These are phyloP conservation scores for Copsychus sechellarum DNA, from an alignment of 2,113 vertebrate genomes.

Conservation along the genomic window DNA sequence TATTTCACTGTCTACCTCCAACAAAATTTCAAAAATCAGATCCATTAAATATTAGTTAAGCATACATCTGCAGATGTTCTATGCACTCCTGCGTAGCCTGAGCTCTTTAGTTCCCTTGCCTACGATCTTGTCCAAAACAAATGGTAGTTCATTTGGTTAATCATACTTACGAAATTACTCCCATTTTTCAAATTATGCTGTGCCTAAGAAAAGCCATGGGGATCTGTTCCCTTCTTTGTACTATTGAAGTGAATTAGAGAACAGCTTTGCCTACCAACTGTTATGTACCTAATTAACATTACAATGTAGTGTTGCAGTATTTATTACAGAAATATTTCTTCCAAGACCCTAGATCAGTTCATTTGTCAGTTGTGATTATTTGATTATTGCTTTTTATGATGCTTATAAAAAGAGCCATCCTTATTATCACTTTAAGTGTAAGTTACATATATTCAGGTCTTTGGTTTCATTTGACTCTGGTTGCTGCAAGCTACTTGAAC, in stretches of 20 bases:
- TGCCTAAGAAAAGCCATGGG: background rate
- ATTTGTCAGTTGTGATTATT: background rate
- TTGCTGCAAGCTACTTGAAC: background rate
- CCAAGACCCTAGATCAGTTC: background rate
- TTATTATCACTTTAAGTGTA: background rate
- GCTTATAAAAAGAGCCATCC: background rate
- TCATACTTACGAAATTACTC: background rate
- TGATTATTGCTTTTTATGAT: background rate
- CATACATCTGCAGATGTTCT: background rate
- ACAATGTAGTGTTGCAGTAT: background rate
- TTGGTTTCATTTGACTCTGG: background rate
- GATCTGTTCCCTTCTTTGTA: background rate
- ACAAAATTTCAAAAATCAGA: background rate
- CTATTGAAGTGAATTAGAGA: background rate
- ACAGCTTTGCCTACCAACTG: background rate
- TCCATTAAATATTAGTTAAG: background rate
- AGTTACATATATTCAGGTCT: fast-evolving
- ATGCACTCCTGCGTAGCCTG: background rate
- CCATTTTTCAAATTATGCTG: background rate
- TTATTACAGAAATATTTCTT: background rate
- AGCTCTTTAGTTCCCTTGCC: background rate
- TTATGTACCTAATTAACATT: slow-evolving; percentile 22
- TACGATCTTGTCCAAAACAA: background rate
- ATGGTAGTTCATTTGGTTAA: background rate
- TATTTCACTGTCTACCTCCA: background rate